These are phyloP conservation scores for Shinisaurus crocodilurus DNA, from an alignment of 2,113 vertebrate genomes.

Conservation along the genomic window DNA sequence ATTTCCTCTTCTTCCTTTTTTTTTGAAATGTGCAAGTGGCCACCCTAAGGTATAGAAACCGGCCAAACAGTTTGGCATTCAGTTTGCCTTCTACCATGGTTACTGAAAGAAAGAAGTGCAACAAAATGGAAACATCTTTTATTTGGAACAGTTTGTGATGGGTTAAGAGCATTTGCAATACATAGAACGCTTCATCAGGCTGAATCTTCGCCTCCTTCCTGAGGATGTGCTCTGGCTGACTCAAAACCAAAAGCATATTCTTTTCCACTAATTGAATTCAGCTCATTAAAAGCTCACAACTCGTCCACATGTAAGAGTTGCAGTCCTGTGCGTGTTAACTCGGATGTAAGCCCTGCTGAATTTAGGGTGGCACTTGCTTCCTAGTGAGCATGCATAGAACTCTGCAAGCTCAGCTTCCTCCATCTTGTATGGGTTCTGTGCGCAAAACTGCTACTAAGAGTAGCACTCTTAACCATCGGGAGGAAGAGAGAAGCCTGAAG, in stretches of 20 bases:
- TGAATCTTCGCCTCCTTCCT: not conserved
- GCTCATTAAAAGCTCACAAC: not conserved
- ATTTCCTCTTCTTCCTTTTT: no score
- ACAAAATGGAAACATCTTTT: not conserved
- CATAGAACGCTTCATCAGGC: not conserved
- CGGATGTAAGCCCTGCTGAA: not conserved
- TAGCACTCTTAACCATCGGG: not conserved
- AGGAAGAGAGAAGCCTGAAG: not conserved
- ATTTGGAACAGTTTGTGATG: not conserved
- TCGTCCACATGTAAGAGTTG: not conserved
- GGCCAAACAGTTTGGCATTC: not conserved
- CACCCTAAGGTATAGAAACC: not conserved
- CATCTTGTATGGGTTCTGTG: not conserved
- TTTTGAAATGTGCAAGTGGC: no score
- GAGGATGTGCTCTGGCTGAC: not conserved
- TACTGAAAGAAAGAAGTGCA: not conserved
- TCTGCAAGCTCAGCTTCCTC: not conserved
- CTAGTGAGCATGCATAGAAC: not conserved
- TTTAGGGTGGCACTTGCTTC: not conserved
- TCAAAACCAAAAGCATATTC: conserved; percentile 6
- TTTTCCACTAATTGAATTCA: not conserved
- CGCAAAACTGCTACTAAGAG: not conserved
- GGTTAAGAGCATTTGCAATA: not conserved
- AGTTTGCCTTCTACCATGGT: no score
- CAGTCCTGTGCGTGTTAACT: not conserved